A percentile compares a stretch with the other conserved stretches of the same genome.
Evolutionary conservation across 2,797 vertebrate species (phyloP).

Genomic region (Pantherophis vulpinus): DNA sequence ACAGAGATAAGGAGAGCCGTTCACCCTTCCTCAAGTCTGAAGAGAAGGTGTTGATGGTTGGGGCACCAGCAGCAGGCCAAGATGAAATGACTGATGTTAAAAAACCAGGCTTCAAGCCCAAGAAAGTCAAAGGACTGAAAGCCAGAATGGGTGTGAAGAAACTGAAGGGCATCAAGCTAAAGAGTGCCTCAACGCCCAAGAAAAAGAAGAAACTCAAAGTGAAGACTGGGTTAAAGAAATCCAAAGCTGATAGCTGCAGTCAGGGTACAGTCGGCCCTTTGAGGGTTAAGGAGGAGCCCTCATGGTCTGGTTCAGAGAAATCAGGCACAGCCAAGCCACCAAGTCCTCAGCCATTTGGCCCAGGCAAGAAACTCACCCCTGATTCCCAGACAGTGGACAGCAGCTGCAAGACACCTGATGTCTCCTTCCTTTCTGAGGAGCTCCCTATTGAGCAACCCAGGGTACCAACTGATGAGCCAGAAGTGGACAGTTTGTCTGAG

Average conservation of each 20-base stretch:
- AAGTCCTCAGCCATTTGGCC: constrained; percentile 39
- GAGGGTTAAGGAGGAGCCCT: constrained; percentile 74
- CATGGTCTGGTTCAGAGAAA: constrained; percentile 68
- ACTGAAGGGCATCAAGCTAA: constrained; percentile 59
- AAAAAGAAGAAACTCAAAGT: constrained; percentile 61
- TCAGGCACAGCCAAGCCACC: constrained; percentile 53
- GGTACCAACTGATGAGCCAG: constrained; percentile 56
- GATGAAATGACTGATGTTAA: constrained; percentile 50
- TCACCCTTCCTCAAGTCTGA: constrained; percentile 89
- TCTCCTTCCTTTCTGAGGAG: constrained; percentile 82
- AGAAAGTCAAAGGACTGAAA: constrained; percentile 69
- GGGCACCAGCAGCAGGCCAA: not conserved
- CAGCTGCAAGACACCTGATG: constrained; percentile 89
- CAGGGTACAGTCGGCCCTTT: constrained; percentile 50
- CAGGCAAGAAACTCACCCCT: constrained; percentile 81
- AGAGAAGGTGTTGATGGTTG: constrained; percentile 59
- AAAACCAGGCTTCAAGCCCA: constrained; percentile 55
- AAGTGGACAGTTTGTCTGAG: constrained; percentile 57
- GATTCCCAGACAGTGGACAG: constrained; percentile 94
- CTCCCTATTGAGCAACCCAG: constrained; percentile 48
- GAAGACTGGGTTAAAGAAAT: constrained; percentile 67
- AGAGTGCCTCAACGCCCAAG: constrained; percentile 61
- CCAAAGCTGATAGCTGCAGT: constrained; percentile 74
- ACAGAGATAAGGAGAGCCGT: constrained; percentile 75
- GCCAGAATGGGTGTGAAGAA: constrained; percentile 67